These are phyloP conservation scores for Hyppa rectilinea DNA, from an alignment of 2,888 invertebrate species.

Conservation along the genomic window DNA sequence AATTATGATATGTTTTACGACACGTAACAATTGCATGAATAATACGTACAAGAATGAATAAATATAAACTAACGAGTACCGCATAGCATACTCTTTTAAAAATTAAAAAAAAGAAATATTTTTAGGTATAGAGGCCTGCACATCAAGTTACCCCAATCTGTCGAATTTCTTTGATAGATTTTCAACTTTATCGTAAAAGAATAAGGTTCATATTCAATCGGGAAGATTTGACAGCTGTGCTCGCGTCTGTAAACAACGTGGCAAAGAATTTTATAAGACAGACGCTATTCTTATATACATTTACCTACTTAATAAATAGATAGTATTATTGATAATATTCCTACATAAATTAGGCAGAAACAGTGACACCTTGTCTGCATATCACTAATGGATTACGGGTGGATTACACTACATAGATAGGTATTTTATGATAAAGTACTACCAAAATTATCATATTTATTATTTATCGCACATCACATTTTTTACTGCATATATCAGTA, in stretches of 20 bases:
- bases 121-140: background rate
- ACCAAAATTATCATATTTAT: conserved; percentile 43
- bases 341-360: conserved; percentile 8
- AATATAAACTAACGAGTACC: background rate
- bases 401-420: conserved; percentile 33
- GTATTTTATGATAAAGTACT: conserved; percentile 25
- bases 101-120: background rate
- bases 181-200: no score
- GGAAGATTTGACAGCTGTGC: no score
- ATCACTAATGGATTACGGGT: conserved; percentile 34
- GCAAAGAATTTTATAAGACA: background rate
- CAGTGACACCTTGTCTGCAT: conserved; percentile 14
- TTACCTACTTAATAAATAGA: background rate
- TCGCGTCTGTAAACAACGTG: no score
- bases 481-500: conserved; percentile 1
- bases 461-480: conserved; percentile 11
- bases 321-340: conserved; percentile 27
- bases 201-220: no score
- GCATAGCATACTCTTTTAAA: background rate
- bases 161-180: no score
- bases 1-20: no score
- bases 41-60: background rate
- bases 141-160: no score
- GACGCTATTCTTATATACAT: background rate
- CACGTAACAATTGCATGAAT: no score